Evolutionary conservation across 2,113 vertebrate genomes (phyloP), one percentile per base, ranked within the genome.

Genomic region (Panurus biarmicus): DNA sequence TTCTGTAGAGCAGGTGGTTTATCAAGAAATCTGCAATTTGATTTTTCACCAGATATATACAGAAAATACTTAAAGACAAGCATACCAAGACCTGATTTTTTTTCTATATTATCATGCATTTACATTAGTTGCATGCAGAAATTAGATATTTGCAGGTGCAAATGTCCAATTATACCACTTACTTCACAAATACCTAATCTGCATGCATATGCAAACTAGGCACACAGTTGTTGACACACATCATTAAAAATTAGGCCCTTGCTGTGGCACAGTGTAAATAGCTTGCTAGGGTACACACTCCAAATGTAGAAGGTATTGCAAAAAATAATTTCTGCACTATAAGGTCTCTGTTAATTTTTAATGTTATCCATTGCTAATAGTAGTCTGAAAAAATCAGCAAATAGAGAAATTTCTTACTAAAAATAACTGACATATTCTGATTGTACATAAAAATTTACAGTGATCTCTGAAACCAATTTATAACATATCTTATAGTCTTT

Each of bases 171-270:
- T 96, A 96, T 93, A 71, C 85, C 87, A 95, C 82, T 95, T 97
- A 95, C 79, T 95, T 95, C 93, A 96, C 92, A 96, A 96, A 97
- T 95, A 95, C 85, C 93, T 96, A 88, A 93, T 97, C 94, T 95
- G 53, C 79, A 96, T 97, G 93, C 92, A 93, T 96, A 97, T 97
- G 93, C 94, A 96, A 97, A 97, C 87, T 91, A 96, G 93, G 91
- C 87, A 93, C 78, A 81, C 67, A 93, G 90, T 97, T 96, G 95
- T 95, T 95, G 87, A 94, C 91, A 95, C 93, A 94, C 91, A 97
- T 96, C 92, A 96, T 95, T 96, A 95, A 95, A 97, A 97, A 97
- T 97, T 95, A 96, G 87, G 90, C 94, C 94, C 93, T 97, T 97
- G 93, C 93, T 95, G 94, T 96, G 96, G 95, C 92, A 95, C 82